These are phyloP conservation scores for Pammene fasciana DNA, from an alignment of 2,888 invertebrate species.

Conservation along the genomic window DNA sequence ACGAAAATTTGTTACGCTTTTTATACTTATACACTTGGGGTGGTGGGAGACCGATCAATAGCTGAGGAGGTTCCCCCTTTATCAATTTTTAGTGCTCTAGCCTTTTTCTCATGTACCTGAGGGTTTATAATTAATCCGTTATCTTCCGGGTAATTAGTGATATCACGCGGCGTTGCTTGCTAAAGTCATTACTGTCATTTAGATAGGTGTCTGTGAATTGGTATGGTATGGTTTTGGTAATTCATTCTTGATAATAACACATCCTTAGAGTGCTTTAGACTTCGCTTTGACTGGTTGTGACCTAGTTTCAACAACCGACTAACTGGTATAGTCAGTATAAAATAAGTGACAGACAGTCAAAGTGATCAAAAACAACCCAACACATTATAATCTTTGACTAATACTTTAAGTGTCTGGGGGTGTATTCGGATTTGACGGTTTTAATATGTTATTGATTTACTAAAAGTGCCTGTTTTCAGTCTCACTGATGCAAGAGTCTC, in stretches of 20 bases:
- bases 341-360: not conserved
- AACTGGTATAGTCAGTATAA: not conserved
- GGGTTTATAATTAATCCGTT: slow-evolving; percentile 57
- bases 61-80: slow-evolving; percentile 68
- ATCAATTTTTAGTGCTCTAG: slow-evolving; percentile 81
- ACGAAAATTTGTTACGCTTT: slow-evolving; percentile 84
- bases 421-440: too few species aligned
- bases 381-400: too few species aligned
- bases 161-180: slow-evolving; percentile 14
- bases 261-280: not conserved
- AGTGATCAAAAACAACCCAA: not conserved
- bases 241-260: not conserved
- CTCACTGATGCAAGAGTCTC: too few species aligned
- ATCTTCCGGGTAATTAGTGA: slow-evolving; percentile 37
- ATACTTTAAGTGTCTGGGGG: too few species aligned
- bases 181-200: not conserved
- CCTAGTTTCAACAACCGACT: slow-evolving; percentile 7
- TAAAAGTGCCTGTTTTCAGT: too few species aligned
- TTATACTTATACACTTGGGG: slow-evolving; percentile 78
- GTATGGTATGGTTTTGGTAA: not conserved
- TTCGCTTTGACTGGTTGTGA: not conserved
- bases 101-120: slow-evolving; percentile 68
- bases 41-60: slow-evolving; percentile 73
- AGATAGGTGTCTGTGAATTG: not conserved
- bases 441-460: too few species aligned